A percentile compares a stretch with the other conserved stretches of the same genome.
phyloP scores from a whole-genome alignment of 1,140 invertebrate species.

The Homalodisca vitripennis region DNA sequence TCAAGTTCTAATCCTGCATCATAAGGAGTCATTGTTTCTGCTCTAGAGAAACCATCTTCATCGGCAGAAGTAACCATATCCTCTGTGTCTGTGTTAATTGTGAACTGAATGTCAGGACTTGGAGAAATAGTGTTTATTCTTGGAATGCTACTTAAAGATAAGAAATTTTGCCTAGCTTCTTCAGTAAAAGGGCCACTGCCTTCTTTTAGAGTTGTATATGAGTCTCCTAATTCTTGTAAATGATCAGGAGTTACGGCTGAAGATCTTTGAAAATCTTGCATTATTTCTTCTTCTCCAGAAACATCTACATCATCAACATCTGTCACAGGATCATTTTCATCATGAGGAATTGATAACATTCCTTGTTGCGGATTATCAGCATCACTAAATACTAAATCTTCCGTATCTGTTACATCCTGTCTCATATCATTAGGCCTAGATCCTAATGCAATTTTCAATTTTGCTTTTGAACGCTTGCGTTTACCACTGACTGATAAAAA shows the following conservation, averaged over 20 bases:
- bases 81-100: constrained; percentile 53
- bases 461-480: constrained; percentile 32
- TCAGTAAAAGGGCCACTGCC: constrained; percentile 40
- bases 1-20: constrained; percentile 41
- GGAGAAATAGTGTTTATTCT: constrained; percentile 35
- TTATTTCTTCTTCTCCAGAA: constrained; percentile 44
- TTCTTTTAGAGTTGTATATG: constrained; percentile 42
- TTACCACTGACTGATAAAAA: constrained; percentile 41
- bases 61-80: constrained; percentile 54
- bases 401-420: constrained; percentile 50
- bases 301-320: constrained; percentile 43
- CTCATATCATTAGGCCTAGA: constrained; percentile 13
- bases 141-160: constrained; percentile 28
- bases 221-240: constrained; percentile 41
- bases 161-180: constrained; percentile 34
- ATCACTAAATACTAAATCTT: constrained; percentile 55
- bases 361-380: constrained; percentile 37
- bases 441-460: constrained; percentile 25
- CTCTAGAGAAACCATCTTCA: constrained; percentile 45
- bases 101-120: constrained; percentile 35
- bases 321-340: constrained; percentile 30
- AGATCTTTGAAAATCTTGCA: constrained; percentile 34
- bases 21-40: constrained; percentile 42
- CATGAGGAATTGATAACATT: not conserved
- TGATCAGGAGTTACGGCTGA: constrained; percentile 41